Conservation (phyloP, 2,113 vertebrate species). For the Melanocharis versteri region DNA sequence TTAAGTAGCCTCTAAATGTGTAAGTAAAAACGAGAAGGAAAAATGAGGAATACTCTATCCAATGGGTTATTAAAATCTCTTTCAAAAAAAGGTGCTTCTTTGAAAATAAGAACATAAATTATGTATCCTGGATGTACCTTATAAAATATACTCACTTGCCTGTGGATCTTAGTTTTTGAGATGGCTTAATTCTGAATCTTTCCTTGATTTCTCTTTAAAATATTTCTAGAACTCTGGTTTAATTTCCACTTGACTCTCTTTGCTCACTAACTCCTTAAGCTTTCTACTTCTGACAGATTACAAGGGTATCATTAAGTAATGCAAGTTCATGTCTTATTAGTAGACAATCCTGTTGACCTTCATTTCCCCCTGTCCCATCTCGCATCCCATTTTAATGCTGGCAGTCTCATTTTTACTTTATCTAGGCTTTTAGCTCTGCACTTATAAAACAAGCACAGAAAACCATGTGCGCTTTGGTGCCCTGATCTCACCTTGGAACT, state of each 20-base stretch:
- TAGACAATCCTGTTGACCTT: slow-evolving; percentile 58
- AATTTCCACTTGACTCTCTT: slow-evolving; percentile 25
- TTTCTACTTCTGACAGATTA: slow-evolving; percentile 45
- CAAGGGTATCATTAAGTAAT: slow-evolving; percentile 55
- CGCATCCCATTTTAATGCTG: slow-evolving; percentile 9
- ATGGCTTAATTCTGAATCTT: not conserved
- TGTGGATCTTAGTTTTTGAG: not conserved
- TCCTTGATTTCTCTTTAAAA: not conserved
- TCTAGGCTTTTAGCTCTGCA: not conserved
- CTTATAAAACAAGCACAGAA: not conserved
- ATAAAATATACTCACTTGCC: not conserved
- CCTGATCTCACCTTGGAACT: not conserved
- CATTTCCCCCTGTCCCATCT: not conserved
- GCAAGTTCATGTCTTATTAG: slow-evolving; percentile 58
- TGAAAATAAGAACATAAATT: not conserved
- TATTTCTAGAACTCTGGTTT: not conserved
- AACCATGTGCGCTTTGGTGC: not conserved
- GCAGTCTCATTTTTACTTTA: not conserved
- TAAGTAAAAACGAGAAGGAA: not conserved
- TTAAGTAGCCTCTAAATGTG: not conserved
- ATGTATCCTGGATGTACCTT: not conserved
- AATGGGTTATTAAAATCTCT: not conserved
- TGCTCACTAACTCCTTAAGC: slow-evolving; percentile 2
- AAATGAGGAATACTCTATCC: not conserved
- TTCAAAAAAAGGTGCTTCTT: not conserved